Evolutionary conservation across 1,140 invertebrate species (phyloP), one percentile per base, ranked within the genome.

Genomic region (Drosophila mojavensis): DNA sequence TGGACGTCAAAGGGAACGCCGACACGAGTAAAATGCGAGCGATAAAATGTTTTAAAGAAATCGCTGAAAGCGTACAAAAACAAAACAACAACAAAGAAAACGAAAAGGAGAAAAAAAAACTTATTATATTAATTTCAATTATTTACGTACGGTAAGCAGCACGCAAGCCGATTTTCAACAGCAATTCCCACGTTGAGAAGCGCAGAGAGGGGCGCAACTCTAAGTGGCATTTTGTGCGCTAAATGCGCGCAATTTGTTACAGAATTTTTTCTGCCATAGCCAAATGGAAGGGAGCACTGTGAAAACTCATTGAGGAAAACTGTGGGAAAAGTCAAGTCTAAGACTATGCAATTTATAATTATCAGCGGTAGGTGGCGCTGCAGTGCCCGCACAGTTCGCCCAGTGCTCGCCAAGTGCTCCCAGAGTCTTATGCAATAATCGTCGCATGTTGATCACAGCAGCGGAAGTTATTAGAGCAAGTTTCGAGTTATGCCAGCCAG

Each of bases 101-200:
- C 79, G 55, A 62, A 15, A 5, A 69, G 43, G 11, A 45, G 36
- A 20, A 28, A 28, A 59, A 15, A 26, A 28, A 48, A 56, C 72
- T 81, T 51, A 78, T 81, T 79, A 86, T 86, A 86, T 86, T 86
- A 88, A 79, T 83, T 89, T 88, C 76, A 88, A 89, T 86, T 83
- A 83, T 79, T 88, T 78, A 68, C 75, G 69, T 71, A 78, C 47
- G 43, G 33, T 48, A 47, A 58, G 45, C 71, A 72, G 62, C 62
- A 61, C 43, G 78, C 64, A 53, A 36, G 41, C 13, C 15, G 43
- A 69, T 71, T 67, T 72, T 70, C 47, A 10, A n/a, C 30, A 30
- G 30, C 53, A 4, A 36, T 55, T 55, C 73, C 61, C 66, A 75
- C 65, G 68, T 70, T 77, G 45, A 64, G 66, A 78, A 74, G 28